These are phyloP conservation scores for Acanthosepion pharaonis DNA, from an alignment of 2,888 invertebrate genomes.

Conservation along the genomic window DNA sequence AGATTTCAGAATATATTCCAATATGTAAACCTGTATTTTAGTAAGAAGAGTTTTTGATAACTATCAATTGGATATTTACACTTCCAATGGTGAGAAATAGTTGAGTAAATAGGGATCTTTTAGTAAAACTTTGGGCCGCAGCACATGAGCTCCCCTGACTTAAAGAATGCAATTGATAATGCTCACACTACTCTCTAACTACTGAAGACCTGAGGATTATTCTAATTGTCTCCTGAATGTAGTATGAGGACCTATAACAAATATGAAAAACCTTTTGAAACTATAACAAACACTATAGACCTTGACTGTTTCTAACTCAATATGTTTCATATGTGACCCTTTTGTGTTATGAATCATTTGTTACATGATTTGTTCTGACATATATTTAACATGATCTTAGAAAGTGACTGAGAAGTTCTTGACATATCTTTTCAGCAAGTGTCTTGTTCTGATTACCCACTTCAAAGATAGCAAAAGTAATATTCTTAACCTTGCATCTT, in stretches of 20 bases:
- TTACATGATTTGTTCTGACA: not conserved
- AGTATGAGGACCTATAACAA: too few species aligned
- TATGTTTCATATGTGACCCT: not conserved
- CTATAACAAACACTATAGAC: not conserved
- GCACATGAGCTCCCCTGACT: too few species aligned
- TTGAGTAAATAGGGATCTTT: not conserved
- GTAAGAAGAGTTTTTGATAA: too few species aligned
- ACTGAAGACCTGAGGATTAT: too few species aligned
- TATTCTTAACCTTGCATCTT: not conserved
- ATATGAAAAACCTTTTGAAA: not conserved
- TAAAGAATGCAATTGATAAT: too few species aligned
- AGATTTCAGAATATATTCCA: too few species aligned
- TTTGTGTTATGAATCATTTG: not conserved
- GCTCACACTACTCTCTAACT: too few species aligned
- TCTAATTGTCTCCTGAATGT: too few species aligned
- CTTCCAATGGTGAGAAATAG: too few species aligned
- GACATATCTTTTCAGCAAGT: not conserved
- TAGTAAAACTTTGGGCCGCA: too few species aligned
- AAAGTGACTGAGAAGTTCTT: not conserved
- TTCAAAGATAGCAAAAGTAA: not conserved
- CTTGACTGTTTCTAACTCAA: not conserved
- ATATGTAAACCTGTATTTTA: too few species aligned
- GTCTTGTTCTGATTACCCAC: not conserved
- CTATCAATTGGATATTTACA: too few species aligned
- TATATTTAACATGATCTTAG: not conserved